Conservation (phyloP, 2,113 vertebrate species). For the Poeciliopsis retropinna region DNA sequence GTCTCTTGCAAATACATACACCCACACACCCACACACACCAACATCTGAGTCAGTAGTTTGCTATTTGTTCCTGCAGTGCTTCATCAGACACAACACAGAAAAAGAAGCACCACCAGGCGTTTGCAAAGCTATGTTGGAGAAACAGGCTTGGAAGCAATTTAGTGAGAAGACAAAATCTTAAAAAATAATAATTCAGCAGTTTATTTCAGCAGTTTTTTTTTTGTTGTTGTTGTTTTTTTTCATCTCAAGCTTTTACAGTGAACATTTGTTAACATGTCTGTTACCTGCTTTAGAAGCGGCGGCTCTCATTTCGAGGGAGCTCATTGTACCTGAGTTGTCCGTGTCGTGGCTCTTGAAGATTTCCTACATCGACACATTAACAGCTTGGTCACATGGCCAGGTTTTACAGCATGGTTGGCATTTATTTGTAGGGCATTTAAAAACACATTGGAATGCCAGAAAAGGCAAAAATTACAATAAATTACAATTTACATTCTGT, state of each 20-base stretch:
- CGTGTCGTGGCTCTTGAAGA: constrained; percentile 61
- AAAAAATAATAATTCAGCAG: background rate
- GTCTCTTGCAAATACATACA: background rate
- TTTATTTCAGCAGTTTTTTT: background rate
- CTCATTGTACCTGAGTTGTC: constrained; percentile 74
- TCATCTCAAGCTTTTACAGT: background rate
- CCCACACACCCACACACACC: background rate
- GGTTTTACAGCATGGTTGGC: background rate
- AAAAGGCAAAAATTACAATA: background rate
- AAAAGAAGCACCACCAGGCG: background rate
- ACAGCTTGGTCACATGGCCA: background rate
- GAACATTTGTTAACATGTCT: background rate
- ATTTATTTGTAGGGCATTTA: background rate
- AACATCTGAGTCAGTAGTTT: background rate
- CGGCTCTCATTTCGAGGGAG: constrained; percentile 69
- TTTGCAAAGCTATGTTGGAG: background rate
- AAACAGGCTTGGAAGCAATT: background rate
- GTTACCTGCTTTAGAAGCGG: constrained; percentile 67
- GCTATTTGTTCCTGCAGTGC: background rate
- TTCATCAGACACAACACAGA: background rate
- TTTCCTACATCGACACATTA: constrained; percentile 39
- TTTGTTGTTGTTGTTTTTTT: background rate
- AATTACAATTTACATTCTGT: background rate
- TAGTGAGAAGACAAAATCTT: background rate
- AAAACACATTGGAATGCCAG: background rate